Percentiles rank a stretch among this genome's conserved stretches.
Conservation (phyloP, 2,797 vertebrate genomes). For the Chloroceryle amazona region DNA sequence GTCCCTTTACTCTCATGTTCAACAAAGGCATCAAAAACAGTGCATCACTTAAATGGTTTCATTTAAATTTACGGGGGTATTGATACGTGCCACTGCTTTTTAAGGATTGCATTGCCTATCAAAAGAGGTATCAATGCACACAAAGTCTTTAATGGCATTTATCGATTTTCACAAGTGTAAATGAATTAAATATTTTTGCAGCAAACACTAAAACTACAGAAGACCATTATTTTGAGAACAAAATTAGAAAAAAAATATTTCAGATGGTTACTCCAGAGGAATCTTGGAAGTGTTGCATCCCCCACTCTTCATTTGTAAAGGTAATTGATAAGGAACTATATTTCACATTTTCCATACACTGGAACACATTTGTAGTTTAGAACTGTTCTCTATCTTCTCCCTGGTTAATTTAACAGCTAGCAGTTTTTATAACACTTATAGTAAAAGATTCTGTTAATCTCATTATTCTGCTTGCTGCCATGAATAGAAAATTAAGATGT, state of each 20-base stretch:
- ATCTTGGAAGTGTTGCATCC: not conserved
- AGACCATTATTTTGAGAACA: not conserved
- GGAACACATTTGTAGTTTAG: not conserved
- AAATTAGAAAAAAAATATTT: not conserved
- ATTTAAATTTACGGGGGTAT: not conserved
- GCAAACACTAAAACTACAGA: not conserved
- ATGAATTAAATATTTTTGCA: not conserved
- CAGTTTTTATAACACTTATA: not conserved
- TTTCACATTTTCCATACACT: not conserved
- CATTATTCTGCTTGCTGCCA: not conserved
- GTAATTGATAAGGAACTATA: not conserved
- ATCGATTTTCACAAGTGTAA: not conserved
- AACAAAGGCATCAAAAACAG: not conserved
- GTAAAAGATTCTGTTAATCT: not conserved
- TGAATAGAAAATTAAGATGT: not conserved
- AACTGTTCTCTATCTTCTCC: not conserved
- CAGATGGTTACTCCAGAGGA: not conserved
- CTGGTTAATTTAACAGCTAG: not conserved
- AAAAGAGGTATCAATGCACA: not conserved
- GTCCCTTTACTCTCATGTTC: not conserved
- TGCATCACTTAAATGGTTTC: not conserved
- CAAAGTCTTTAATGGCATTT: not conserved
- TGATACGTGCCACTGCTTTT: fast-evolving
- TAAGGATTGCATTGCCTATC: not conserved
- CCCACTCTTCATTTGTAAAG: not conserved